Evolutionary conservation across 2,888 invertebrate species (phyloP).

Genomic region (Coenonympha glycerion): DNA sequence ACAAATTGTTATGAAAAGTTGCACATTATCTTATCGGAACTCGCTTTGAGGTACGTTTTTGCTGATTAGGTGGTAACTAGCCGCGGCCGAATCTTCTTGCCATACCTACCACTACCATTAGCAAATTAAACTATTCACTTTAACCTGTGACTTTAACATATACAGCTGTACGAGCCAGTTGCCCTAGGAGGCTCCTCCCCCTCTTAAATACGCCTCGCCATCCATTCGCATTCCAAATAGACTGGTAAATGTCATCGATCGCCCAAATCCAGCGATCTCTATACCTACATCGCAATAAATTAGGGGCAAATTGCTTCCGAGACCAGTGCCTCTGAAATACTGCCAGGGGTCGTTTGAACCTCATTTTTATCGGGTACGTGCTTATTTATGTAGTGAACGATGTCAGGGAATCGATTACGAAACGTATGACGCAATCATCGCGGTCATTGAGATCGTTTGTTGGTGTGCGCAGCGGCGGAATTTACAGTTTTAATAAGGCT

Average conservation of each 20-base stretch:
- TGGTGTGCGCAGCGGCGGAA: background rate
- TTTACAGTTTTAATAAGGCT: background rate
- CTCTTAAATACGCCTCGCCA: conserved; percentile 6
- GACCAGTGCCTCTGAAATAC: conserved; percentile 56
- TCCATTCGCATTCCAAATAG: conserved; percentile 11
- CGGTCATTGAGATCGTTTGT: background rate
- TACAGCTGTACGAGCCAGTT: too few relatives aligned
- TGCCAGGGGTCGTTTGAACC: conserved; percentile 35
- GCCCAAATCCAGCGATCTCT: conserved; percentile 27
- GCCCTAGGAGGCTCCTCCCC: too few relatives aligned
- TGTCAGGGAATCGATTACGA: conserved; percentile 5
- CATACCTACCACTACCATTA: too few relatives aligned
- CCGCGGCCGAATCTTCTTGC: too few relatives aligned
- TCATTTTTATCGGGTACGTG: conserved; percentile 17
- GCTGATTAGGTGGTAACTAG: too few relatives aligned
- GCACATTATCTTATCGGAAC: too few relatives aligned
- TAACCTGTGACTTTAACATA: too few relatives aligned
- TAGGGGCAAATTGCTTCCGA: conserved; percentile 54
- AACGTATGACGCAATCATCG: conserved; percentile 8
- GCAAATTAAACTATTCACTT: too few relatives aligned
- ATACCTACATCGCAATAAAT: conserved; percentile 48
- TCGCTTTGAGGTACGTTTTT: too few relatives aligned
- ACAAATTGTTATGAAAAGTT: too few relatives aligned
- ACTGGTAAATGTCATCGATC: conserved; percentile 25
- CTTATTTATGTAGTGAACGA: conserved; percentile 12